phyloP scores from a whole-genome alignment of 2,888 invertebrate species.

The Phorcus lineatus region DNA sequence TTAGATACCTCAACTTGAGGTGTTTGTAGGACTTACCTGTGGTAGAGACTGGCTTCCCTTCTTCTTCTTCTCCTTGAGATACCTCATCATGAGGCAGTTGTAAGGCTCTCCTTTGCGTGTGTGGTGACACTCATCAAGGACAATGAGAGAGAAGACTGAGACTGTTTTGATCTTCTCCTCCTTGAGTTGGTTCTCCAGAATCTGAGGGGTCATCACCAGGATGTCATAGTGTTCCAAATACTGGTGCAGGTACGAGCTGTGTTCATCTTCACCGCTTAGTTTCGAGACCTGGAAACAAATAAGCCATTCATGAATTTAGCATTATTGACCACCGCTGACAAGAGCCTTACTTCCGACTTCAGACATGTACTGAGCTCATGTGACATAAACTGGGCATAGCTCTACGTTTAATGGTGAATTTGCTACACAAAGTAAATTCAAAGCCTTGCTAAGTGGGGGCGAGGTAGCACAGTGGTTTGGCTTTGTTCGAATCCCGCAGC shows the following conservation, averaged over 20 bases:
- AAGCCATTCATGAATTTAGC: no score
- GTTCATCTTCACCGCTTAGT: constrained; percentile 34
- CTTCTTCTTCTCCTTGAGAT: constrained; percentile 31
- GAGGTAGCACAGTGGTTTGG: no score
- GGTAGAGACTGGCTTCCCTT: not conserved
- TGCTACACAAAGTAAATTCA: not conserved
- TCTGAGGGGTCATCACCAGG: constrained; percentile 70
- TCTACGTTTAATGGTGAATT: no score
- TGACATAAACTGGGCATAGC: no score
- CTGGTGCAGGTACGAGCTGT: constrained; percentile 31
- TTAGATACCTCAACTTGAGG: no score
- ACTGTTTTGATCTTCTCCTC: constrained; percentile 27
- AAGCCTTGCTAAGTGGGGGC: no score
- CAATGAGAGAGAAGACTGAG: constrained; percentile 42
- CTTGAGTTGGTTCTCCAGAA: constrained; percentile 62
- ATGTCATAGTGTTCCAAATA: constrained; percentile 43
- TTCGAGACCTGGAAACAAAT: constrained; percentile 23
- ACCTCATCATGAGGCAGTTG: constrained; percentile 49
- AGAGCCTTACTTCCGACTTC: no score
- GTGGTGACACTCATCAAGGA: constrained; percentile 59
- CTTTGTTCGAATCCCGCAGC: no score
- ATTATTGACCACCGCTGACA: no score
- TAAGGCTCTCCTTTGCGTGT: constrained; percentile 51
- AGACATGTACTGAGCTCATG: no score
- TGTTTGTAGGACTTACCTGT: not conserved